Percentiles rank a stretch among this genome's conserved stretches.
These are phyloP conservation scores for Eugnorisma glareosa DNA, from an alignment of 2,888 invertebrate genomes.

Conservation along the genomic window DNA sequence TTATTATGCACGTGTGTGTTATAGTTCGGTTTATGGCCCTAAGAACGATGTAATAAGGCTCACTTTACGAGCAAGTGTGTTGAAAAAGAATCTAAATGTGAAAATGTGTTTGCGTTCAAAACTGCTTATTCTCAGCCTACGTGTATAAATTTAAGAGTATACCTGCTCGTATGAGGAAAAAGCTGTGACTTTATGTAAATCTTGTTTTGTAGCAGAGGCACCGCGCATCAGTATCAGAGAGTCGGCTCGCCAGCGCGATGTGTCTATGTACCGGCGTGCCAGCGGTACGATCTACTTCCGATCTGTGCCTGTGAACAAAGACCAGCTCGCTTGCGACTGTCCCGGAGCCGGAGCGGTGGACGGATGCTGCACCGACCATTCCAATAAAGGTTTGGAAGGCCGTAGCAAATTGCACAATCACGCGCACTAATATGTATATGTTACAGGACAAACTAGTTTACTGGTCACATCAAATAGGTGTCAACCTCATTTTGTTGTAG, in stretches of 20 bases:
- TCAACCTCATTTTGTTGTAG: background rate
- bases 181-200: background rate
- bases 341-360: background rate
- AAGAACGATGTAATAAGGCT: too few relatives aligned
- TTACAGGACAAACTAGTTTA: background rate
- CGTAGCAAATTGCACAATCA: background rate
- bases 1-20: too few relatives aligned
- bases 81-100: background rate
- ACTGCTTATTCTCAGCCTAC: background rate
- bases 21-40: too few relatives aligned
- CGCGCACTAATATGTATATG: background rate
- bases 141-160: background rate
- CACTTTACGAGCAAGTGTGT: too few relatives aligned
- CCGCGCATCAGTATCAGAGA: background rate
- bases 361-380: constrained; percentile 1
- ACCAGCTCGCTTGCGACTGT: background rate
- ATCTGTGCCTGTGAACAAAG: background rate
- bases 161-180: background rate
- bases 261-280: background rate
- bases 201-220: background rate
- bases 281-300: background rate
- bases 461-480: background rate
- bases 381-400: background rate
- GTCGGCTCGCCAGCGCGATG: background rate
- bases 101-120: background rate